A percentile compares a stretch with the other conserved stretches of the same genome.
Evolutionary conservation across 2,888 invertebrate genomes (phyloP).

Genomic region (Drosophila ezoana): DNA sequence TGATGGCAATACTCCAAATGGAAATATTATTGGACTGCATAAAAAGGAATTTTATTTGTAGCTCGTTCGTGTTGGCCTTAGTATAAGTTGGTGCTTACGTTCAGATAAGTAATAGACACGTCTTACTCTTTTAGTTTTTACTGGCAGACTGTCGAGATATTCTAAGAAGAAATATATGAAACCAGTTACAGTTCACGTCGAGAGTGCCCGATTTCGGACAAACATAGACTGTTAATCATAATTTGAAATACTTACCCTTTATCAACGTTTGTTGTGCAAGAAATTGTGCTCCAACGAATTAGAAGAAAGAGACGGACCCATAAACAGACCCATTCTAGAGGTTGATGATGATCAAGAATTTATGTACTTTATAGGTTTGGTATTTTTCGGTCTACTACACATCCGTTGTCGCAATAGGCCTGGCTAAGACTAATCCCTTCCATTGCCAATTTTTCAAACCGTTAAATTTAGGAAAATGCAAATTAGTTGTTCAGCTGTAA

Average conservation of each 20-base stretch:
- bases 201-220: no score
- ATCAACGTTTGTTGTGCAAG: no score
- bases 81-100: conserved; percentile 18
- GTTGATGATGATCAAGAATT: no score
- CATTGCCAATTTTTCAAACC: conserved; percentile 67
- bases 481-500: conserved; percentile 65
- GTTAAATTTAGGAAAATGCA: conserved; percentile 73
- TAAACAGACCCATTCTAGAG: no score
- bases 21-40: conserved; percentile 81
- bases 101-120: conserved; percentile 46
- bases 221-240: no score
- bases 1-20: conserved; percentile 72
- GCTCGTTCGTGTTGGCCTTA: conserved; percentile 22
- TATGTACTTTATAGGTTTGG: no score
- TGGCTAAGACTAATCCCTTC: conserved; percentile 3
- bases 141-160: conserved; percentile 14
- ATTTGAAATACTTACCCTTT: no score
- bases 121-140: conserved; percentile 22
- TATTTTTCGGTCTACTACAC: no score
- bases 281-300: no score
- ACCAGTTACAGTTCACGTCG: no score
- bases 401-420: no score
- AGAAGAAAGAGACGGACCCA: no score
- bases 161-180: not conserved
- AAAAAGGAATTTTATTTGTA: conserved; percentile 77